These are phyloP conservation scores for Centrocercus urophasianus DNA, from an alignment of 2,113 vertebrate genomes.

Conservation along the genomic window DNA sequence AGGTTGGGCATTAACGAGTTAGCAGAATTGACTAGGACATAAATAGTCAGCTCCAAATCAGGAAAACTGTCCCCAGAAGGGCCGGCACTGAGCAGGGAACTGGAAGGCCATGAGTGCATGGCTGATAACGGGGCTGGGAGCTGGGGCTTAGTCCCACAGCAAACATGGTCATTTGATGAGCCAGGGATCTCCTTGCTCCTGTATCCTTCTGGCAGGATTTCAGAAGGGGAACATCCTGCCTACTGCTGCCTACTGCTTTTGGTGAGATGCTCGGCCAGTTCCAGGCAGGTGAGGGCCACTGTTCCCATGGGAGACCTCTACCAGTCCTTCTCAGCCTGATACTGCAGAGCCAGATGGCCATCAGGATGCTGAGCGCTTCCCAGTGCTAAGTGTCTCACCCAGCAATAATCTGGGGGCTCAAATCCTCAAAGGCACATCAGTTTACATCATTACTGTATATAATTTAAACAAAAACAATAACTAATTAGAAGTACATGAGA, in stretches of 20 bases:
- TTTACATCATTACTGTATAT: neutral
- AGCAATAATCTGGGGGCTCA: neutral
- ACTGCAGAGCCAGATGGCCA: neutral
- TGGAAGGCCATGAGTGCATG: rapidly evolving
- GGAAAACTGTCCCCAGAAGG: neutral
- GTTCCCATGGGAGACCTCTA: neutral
- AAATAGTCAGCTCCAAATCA: neutral
- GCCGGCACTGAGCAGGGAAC: neutral
- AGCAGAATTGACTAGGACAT: neutral
- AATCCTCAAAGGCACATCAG: neutral
- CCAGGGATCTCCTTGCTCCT: neutral
- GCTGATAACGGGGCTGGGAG: neutral
- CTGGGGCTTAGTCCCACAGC: rapidly evolving
- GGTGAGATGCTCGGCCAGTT: neutral
- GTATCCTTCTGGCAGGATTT: neutral
- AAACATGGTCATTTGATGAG: neutral
- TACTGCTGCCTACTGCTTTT: neutral
- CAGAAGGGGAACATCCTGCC: neutral
- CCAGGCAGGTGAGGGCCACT: neutral
- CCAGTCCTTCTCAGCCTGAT: neutral
- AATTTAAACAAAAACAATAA: conserved; percentile 23
- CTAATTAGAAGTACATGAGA: conserved; percentile 4
- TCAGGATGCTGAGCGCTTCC: neutral
- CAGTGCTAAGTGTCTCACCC: neutral
- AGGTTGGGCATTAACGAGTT: neutral